Evolutionary conservation across 1,140 invertebrate species (phyloP).

Genomic region (Solenopsis invicta): DNA sequence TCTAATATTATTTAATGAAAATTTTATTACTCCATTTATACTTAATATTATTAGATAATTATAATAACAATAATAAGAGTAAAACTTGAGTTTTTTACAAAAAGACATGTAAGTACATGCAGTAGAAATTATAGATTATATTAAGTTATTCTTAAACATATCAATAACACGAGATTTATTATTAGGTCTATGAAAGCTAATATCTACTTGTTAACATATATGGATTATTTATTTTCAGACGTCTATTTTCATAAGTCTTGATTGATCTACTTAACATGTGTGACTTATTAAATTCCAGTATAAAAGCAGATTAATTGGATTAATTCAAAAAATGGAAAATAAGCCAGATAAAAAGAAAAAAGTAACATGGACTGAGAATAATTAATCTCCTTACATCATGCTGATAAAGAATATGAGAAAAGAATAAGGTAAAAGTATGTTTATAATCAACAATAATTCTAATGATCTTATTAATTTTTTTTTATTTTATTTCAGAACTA

Average conservation of each 20-base stretch:
- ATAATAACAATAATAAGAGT: background rate
- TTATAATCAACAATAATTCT: background rate
- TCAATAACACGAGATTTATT: background rate
- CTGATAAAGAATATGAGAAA: background rate
- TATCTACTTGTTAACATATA: background rate
- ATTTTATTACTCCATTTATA: background rate
- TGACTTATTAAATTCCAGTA: slow-evolving; percentile 20
- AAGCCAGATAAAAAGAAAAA: background rate
- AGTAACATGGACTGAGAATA: background rate
- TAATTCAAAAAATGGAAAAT: background rate
- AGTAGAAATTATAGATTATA: background rate
- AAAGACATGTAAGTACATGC: background rate
- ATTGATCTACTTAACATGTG: background rate
- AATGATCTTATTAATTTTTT: background rate
- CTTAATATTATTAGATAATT: background rate
- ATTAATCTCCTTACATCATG: background rate
- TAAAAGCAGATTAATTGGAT: background rate
- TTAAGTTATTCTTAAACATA: background rate
- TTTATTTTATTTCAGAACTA: background rate
- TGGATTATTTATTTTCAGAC: background rate
- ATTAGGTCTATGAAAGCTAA: background rate
- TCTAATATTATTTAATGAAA: background rate
- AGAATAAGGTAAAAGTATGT: background rate
- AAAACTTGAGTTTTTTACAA: background rate
- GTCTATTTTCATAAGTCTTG: background rate